Evolutionary conservation across 2,113 vertebrate species (phyloP).

Genomic region (Natator depressus): DNA sequence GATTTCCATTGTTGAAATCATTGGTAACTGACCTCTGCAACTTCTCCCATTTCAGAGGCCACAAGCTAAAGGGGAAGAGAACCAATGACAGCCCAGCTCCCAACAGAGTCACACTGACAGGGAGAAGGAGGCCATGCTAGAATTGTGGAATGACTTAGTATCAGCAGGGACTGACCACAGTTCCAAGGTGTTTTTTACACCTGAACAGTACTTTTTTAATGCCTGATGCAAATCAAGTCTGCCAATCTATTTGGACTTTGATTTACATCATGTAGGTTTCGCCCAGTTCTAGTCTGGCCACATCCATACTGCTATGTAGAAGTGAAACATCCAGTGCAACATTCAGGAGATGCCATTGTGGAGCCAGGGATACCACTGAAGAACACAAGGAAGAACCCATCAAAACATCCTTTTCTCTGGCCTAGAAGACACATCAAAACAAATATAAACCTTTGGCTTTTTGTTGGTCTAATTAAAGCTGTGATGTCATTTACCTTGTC

Average conservation of each 20-base stretch:
- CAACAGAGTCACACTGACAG: not conserved
- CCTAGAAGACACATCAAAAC: not conserved
- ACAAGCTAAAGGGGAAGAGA: not conserved
- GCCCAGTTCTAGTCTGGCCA: not conserved
- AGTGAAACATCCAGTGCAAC: not conserved
- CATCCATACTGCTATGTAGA: not conserved
- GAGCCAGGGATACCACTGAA: not conserved
- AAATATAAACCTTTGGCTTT: not conserved
- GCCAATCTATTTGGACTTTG: not conserved
- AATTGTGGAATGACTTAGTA: not conserved
- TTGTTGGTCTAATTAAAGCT: not conserved
- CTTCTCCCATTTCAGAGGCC: not conserved
- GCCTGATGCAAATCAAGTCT: not conserved
- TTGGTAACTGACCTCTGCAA: not conserved
- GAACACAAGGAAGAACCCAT: not conserved
- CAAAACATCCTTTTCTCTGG: not conserved
- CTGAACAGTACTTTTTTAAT: not conserved
- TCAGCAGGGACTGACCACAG: not conserved
- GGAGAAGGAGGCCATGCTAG: not conserved
- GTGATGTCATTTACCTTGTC: not conserved
- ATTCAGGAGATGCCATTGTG: not conserved
- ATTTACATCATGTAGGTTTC: not conserved
- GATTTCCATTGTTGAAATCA: not conserved
- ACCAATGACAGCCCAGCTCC: not conserved
- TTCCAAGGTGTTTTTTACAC: not conserved